phyloP scores from a whole-genome alignment of 2,797 vertebrate species.

The Xenopus petersii region DNA sequence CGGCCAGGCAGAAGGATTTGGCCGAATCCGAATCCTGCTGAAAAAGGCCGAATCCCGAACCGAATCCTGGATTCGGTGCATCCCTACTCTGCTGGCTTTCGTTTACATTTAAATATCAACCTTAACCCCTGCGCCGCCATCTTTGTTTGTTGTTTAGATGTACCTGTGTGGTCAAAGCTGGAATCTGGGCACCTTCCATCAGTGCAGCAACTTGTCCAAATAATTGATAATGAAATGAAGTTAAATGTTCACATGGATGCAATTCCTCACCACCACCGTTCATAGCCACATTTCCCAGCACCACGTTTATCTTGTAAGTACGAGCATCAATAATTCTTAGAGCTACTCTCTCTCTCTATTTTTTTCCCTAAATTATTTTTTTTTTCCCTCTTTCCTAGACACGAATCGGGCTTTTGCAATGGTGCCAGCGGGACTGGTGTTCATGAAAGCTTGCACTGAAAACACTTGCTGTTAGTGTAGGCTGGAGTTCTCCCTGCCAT shows the following conservation, averaged over 20 bases:
- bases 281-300: constrained; percentile 79
- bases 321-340: accelerated
- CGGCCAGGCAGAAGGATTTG: too few relatives aligned
- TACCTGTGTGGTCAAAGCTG: constrained; percentile 97
- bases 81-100: background rate
- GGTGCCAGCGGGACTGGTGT: constrained; percentile 77
- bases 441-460: constrained; percentile 98
- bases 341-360: background rate
- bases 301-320: constrained; percentile 72
- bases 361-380: background rate
- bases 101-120: background rate
- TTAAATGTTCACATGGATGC: constrained; percentile 97
- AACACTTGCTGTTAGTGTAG: constrained; percentile 88
- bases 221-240: constrained; percentile 98
- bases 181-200: constrained; percentile 97
- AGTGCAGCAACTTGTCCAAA: constrained; percentile 98
- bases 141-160: constrained; percentile 69
- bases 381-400: constrained; percentile 62
- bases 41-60: too few relatives aligned
- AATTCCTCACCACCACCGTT: constrained; percentile 79
- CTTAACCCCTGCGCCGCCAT: background rate
- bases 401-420: constrained; percentile 72
- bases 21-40: too few relatives aligned
- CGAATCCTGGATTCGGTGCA: too few relatives aligned
- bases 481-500: constrained; percentile 77